Evolutionary conservation across 1,140 invertebrate species (phyloP).

Genomic region (Mizuhopecten yessoensis): DNA sequence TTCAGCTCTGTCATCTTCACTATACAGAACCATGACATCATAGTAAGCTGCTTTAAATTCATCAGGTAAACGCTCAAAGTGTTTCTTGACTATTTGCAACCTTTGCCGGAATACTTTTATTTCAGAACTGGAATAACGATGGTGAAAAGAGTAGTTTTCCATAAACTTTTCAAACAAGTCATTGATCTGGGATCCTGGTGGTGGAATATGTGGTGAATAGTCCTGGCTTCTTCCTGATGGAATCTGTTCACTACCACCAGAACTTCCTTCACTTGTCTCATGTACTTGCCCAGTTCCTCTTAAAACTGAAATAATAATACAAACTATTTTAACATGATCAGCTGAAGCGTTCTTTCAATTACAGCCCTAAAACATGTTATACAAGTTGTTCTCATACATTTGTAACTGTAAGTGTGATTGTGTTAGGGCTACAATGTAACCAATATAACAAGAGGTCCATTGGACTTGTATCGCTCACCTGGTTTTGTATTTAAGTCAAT

Average conservation of each 20-base stretch:
- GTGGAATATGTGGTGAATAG: neutral
- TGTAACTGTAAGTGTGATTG: too few species aligned
- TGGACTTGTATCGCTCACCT: too few species aligned
- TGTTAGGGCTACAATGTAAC: too few species aligned
- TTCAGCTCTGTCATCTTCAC: conserved; percentile 60
- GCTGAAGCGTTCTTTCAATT: too few species aligned
- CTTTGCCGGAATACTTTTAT: neutral
- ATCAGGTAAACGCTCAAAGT: conserved; percentile 57
- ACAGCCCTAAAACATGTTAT: too few species aligned
- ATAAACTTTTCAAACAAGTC: neutral
- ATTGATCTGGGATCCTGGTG: neutral
- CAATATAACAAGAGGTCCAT: too few species aligned
- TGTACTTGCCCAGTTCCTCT: neutral
- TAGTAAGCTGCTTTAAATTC: conserved; percentile 60
- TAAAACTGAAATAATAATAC: neutral
- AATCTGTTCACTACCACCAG: neutral
- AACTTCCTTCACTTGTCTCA: neutral
- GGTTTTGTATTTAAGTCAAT: too few species aligned
- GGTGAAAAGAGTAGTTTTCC: neutral
- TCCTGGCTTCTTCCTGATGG: neutral
- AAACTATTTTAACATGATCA: neutral
- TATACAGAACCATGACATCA: conserved; percentile 70
- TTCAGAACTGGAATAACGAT: neutral
- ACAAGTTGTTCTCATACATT: too few species aligned
- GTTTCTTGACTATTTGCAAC: conserved; percentile 4